Base-by-base conservation (phyloP, 53 echinoderm and acorn worm species). In the Holothuria scabra region DNA sequence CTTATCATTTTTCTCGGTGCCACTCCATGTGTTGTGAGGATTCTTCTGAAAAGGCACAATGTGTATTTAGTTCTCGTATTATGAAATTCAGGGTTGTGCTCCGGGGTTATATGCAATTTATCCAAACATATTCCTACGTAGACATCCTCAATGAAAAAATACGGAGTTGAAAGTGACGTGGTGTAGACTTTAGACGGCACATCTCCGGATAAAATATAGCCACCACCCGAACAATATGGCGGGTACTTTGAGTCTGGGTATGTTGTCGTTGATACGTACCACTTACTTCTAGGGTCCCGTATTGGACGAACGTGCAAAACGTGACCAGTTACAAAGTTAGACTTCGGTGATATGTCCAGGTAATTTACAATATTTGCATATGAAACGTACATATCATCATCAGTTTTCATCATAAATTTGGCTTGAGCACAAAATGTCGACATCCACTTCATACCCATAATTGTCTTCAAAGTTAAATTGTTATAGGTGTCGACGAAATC, bases 11-110 rank as follows among this genome's bases (percentile, higher is more conserved):
- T 89, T 0, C 89, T 90, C 0, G 94, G 92, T 23, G 87, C 87
- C 7, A 97, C 94, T 94, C 92, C 94, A 84, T 97, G 99, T 44
- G 94, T 86, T 4, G 99, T 92, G 2, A 97, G 90, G 23, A 97
- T 92, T 48, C 86, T 80, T 28, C 89, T 92, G 64, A 55, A 97
- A 18, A 90, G 94, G 65, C 99, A 97, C 56, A 88, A 94, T 28
- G 90, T 92, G 79, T 97, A 97, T 23, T 70, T 65, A 21, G 90
- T 94, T 56, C 90, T 74, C 94, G 92, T 94, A 62, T 94, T 97
- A 64, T 94, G 88, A 74, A 97, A 97, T 35, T 89, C 92, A 31
- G 66, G 74, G 60, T 92, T 82, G 19, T 92, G 92, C 28, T 86
- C 64, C 3, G 99, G 99, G 12, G 75, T 67, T 28, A 94, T 88